Evolutionary conservation across 2,888 invertebrate genomes (phyloP), one percentile per base, ranked within the genome.

Genomic region (Drosophila sordidula): DNA sequence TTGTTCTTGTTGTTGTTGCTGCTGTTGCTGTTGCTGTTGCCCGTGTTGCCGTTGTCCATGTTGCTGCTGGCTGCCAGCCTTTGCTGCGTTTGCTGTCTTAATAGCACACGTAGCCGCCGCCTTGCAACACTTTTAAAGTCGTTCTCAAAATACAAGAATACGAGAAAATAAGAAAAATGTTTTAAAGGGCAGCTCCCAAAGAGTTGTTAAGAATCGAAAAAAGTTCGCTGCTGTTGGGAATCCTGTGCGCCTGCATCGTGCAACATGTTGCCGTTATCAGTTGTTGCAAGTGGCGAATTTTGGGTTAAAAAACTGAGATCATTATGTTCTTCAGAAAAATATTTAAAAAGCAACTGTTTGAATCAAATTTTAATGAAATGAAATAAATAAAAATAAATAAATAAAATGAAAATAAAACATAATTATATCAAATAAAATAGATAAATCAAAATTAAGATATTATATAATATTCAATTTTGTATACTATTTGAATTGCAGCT

Each of bases 61-160:
- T 29, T 52, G 63, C 54, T 63, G 71, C 70, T 75, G 76, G 62
- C 72, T 71, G 82, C 61, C 63, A 47, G 71, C 51, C 72, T 29
- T 2, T 9, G 29, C 29, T 68, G 70, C 70, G 49, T 73, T 75
- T 75, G 80, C 78, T 70, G 80, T 74, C 82, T 82, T 81, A 84
- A 83, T 80, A 80, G 83, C 72, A 46, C 75, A 66, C 71, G 63
- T 63, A 45, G 69, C 68, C 66, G 75, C 65, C 75, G 75, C 75
- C 73, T 81, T 73, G 79, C 83, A 81, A 75, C 70, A 70, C 79
- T 75, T 76, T 75, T 47, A 41, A 75, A 67, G 65, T 29, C 22
- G 50, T 26, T 46, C 41, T 38, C 50, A 29, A 41, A 41, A 38
- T 22, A 14, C 29, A 29, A 29, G 9, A 29, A 26, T 22, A 29